A percentile compares a stretch with the other conserved stretches of the same genome.
Conservation (phyloP, 1,140 invertebrate species). For the Drosophila orena region DNA sequence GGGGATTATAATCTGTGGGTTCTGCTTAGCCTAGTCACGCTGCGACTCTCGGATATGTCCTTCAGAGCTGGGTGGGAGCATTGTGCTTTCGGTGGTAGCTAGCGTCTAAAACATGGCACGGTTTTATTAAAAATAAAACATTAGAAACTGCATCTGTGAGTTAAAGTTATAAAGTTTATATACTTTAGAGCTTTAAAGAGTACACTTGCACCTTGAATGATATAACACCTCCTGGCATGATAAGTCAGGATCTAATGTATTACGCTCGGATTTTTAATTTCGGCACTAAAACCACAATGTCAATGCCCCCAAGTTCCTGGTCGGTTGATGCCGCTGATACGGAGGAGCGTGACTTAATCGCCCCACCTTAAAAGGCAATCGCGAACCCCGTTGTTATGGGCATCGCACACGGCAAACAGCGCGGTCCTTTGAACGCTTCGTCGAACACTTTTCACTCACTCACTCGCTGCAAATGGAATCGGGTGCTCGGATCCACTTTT, state of each 20-base stretch:
- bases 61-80: conserved; percentile 1
- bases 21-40: conserved; percentile 9
- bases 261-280: background rate
- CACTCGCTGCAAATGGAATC: conserved; percentile 4
- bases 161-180: too few species aligned
- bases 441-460: conserved; percentile 30
- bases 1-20: conserved; percentile 1
- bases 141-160: background rate
- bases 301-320: conserved; percentile 1
- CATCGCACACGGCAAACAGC: conserved; percentile 20
- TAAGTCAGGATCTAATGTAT: background rate
- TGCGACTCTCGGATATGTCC: background rate
- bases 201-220: too few species aligned
- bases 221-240: background rate
- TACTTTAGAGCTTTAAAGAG: too few species aligned
- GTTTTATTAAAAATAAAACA: background rate
- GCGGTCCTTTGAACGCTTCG: conserved; percentile 34
- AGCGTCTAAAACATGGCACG: background rate
- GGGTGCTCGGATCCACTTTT: conserved; percentile 7
- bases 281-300: background rate
- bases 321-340: background rate
- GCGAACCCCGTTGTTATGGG: conserved; percentile 30
- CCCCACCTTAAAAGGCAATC: conserved; percentile 37
- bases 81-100: conserved; percentile 4
- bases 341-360: conserved; percentile 36